Conservation (phyloP, 2,797 vertebrate species). For the Melanotaenia maccullochi region DNA sequence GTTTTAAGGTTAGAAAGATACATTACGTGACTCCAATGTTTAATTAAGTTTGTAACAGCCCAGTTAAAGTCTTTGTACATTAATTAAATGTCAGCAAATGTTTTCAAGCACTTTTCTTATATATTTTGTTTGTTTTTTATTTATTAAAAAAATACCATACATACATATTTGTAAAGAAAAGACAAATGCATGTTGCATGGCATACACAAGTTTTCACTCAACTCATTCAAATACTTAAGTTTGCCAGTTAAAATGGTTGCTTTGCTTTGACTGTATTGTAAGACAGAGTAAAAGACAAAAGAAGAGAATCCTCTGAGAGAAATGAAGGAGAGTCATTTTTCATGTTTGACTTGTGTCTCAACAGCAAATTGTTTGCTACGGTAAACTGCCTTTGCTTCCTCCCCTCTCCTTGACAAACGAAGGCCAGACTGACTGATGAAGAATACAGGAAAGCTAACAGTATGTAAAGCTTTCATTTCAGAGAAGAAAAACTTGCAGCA, state of each 20-base stretch:
- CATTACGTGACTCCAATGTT: too few relatives aligned
- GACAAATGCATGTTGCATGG: neutral
- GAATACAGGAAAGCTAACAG: slow-evolving; percentile 39
- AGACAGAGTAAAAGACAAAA: neutral
- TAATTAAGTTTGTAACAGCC: too few relatives aligned
- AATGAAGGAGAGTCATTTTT: slow-evolving; percentile 23
- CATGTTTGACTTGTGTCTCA: slow-evolving; percentile 37
- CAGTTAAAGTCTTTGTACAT: too few relatives aligned
- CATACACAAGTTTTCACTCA: too few relatives aligned
- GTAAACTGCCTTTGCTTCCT: slow-evolving; percentile 29
- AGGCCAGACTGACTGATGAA: slow-evolving; percentile 66
- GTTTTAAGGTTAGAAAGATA: too few relatives aligned
- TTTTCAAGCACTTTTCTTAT: too few relatives aligned
- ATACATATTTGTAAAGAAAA: too few relatives aligned
- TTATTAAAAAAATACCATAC: too few relatives aligned
- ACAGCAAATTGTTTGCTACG: slow-evolving; percentile 42
- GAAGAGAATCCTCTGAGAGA: neutral
- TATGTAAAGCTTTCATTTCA: slow-evolving; percentile 54
- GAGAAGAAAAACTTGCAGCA: slow-evolving; percentile 29
- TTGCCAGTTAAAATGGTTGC: too few relatives aligned
- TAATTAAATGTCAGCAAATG: too few relatives aligned
- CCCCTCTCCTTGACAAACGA: slow-evolving; percentile 44
- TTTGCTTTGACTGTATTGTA: neutral
- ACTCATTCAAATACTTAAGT: too few relatives aligned
- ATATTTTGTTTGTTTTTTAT: too few relatives aligned